Conservation (phyloP, 2,888 invertebrate species). For the Lepeophtheirus nordmannii region DNA sequence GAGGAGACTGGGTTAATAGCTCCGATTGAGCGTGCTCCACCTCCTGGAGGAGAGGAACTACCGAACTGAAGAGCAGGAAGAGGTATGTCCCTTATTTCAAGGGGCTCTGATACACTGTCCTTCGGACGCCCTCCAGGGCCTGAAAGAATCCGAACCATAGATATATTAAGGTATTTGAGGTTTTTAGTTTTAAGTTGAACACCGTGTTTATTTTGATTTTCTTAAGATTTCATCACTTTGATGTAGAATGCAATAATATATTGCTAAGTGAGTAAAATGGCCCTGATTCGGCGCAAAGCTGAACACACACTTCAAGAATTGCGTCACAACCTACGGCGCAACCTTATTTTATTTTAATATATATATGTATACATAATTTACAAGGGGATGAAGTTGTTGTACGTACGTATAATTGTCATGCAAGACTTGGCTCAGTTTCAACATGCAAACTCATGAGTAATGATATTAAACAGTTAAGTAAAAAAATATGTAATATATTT, state of each 20-base stretch:
- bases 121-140: constrained; percentile 6
- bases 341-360: not conserved
- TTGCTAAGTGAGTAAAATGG: too few relatives aligned
- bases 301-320: too few relatives aligned
- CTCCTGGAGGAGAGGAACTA: too few relatives aligned
- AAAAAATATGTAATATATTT: too few relatives aligned
- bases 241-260: not conserved
- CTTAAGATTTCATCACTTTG: not conserved
- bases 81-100: not conserved
- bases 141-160: not conserved
- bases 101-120: not conserved
- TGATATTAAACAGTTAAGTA: too few relatives aligned
- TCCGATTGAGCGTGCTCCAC: not conserved
- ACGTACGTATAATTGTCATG: not conserved
- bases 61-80: not conserved
- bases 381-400: not conserved
- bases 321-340: too few relatives aligned
- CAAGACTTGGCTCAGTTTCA: constrained; percentile 2
- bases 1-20: not conserved
- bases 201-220: not conserved
- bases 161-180: too few relatives aligned
- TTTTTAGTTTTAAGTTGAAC: not conserved
- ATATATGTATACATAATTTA: not conserved
- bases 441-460: not conserved
- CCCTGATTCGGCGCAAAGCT: too few relatives aligned